phyloP scores from a whole-genome alignment of 2,113 vertebrate genomes.

The Coracopsis vasa region DNA sequence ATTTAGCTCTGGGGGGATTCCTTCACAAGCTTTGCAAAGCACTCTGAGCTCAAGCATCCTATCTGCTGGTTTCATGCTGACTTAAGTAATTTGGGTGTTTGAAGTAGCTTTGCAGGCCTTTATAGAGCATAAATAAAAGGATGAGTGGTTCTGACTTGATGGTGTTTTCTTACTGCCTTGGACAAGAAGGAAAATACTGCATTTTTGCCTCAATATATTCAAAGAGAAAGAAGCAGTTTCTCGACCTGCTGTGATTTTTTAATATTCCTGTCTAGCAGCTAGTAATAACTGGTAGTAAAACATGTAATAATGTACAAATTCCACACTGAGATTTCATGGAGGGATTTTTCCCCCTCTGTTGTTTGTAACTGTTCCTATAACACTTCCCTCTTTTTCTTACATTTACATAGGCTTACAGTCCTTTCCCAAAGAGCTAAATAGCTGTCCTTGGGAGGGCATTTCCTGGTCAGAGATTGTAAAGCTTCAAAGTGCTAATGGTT shows the following conservation, averaged over 20 bases:
- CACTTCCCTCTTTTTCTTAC: neutral
- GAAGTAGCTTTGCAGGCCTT: constrained; percentile 16
- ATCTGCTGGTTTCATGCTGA: neutral
- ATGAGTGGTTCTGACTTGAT: neutral
- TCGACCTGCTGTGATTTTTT: neutral
- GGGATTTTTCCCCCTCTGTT: neutral
- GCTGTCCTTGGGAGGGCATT: neutral
- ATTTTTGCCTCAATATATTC: neutral
- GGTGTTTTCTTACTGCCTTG: neutral
- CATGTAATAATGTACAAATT: neutral
- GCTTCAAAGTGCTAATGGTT: neutral
- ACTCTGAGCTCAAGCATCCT: neutral
- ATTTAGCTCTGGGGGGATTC: constrained; percentile 5
- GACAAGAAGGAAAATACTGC: neutral
- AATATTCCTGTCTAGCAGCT: neutral
- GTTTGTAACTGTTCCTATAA: neutral
- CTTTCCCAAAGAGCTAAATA: neutral
- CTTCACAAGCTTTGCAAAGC: neutral
- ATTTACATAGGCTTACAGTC: neutral
- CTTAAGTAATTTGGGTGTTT: constrained; percentile 6
- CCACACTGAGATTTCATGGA: neutral
- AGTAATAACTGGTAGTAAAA: neutral
- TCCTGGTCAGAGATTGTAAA: neutral
- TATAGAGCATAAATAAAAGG: neutral
- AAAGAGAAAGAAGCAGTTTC: neutral